These are phyloP conservation scores for Dinoponera quadriceps DNA, from an alignment of 1,140 invertebrate genomes.

Conservation along the genomic window DNA sequence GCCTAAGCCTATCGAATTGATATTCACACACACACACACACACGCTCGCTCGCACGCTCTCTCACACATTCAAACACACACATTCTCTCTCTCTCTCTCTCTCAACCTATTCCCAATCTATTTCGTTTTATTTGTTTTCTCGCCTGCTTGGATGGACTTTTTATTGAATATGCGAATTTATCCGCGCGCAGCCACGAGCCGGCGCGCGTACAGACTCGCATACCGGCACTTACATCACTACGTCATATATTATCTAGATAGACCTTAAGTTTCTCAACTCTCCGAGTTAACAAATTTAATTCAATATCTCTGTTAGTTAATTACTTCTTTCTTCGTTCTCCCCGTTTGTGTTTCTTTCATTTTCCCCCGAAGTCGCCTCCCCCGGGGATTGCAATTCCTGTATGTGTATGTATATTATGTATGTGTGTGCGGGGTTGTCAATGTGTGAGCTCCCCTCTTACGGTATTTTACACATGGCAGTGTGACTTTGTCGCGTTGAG, in stretches of 20 bases:
- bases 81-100: background rate
- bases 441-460: background rate
- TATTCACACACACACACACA: conserved; percentile 20
- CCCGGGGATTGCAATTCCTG: conserved; percentile 36
- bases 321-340: conserved; percentile 5
- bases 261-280: conserved; percentile 52
- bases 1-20: conserved; percentile 47
- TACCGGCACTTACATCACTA: conserved; percentile 44
- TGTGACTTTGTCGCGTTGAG: background rate
- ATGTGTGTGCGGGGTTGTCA: background rate
- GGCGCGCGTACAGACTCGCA: conserved; percentile 27
- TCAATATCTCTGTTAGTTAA: conserved; percentile 45
- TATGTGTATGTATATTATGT: background rate
- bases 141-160: conserved; percentile 77
- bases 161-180: conserved; percentile 37
- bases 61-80: conserved; percentile 3
- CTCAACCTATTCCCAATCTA: too few relatives aligned
- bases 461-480: conserved; percentile 51
- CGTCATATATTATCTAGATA: conserved; percentile 45
- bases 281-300: conserved; percentile 55
- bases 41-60: too few relatives aligned
- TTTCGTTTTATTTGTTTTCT: conserved; percentile 35
- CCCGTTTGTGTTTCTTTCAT: background rate
- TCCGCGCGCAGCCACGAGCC: background rate
- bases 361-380: too few relatives aligned